phyloP scores from a whole-genome alignment of 37 sponge, comb jelly and placozoan species.

The Spongia lamella region DNA sequence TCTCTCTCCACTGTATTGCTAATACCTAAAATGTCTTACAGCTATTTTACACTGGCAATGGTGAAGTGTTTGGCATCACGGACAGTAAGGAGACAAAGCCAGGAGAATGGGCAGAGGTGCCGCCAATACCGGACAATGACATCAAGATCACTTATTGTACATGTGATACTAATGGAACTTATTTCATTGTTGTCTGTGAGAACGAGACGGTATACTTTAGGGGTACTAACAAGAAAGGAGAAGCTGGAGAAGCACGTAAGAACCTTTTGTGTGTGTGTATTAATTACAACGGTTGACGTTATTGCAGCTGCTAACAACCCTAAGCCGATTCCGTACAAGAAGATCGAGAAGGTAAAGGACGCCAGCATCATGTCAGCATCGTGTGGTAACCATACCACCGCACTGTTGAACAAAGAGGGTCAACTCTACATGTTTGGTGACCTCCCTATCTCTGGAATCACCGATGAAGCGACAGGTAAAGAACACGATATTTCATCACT shows the following conservation, averaged over 20 bases:
- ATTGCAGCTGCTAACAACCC: not conserved
- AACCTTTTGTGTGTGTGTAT: no score
- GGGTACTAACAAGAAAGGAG: constrained; percentile 77
- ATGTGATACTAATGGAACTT: constrained; percentile 55
- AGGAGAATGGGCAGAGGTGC: constrained; percentile 64
- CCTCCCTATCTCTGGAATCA: constrained; percentile 48
- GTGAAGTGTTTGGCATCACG: constrained; percentile 58
- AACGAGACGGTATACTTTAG: constrained; percentile 77
- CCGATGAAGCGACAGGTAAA: constrained; percentile 59
- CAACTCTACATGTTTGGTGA: constrained; percentile 88
- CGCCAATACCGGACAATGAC: constrained; percentile 58
- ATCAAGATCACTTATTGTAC: constrained; percentile 46
- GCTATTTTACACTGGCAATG: constrained; percentile 70
- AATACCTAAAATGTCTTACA: not conserved
- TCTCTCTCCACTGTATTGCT: not conserved
- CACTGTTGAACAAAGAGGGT: constrained; percentile 75
- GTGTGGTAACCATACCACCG: constrained; percentile 48
- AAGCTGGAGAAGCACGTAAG: constrained; percentile 71
- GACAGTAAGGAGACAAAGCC: constrained; percentile 36
- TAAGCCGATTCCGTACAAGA: constrained; percentile 49
- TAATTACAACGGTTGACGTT: no score
- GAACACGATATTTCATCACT: no score
- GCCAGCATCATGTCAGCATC: constrained; percentile 51
- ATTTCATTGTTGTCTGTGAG: constrained; percentile 61
- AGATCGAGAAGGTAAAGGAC: constrained; percentile 62